Base-by-base conservation (phyloP, 2,888 invertebrate genomes). In the Diabrotica balteata region DNA sequence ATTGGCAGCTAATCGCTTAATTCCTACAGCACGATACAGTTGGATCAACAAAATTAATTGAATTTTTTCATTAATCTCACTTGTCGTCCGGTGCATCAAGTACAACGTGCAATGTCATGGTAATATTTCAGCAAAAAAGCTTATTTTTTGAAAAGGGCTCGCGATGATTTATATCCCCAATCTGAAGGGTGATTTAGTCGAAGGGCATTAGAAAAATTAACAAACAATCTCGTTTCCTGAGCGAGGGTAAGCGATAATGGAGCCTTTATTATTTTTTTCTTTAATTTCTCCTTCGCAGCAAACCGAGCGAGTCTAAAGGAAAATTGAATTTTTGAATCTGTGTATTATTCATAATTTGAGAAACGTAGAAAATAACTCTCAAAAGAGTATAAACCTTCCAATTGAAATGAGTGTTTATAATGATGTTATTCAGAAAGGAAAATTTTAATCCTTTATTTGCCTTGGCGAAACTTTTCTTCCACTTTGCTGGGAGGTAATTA, bases 11-110 rank as follows among this genome's bases (percentile, higher is more conserved):
- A 69, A 69, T 71, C 67, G 62, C 63, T 71, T 65, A 67, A 71
- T 69, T 69, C 67, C 68, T 54, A 32, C 49, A 17, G 59, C 62
- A 32, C 52, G 52, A 65, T 59, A 64, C 59, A 64, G 59, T 71
- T 64, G 63, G 65, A 71, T 69, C 63, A 66, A 60, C 63, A 67
- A 75, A 73, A 76, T 75, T 76, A 76, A 78, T 78, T 77, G 76
- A 76, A 76, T 77, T 78, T 78, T 76, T 76, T 76, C 76, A 77
- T 78, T 76, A 76, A 78, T 78, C 77, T 76, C 68, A 71, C 69
- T 74, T 76, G 77, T 78, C 77, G 72, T 74, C 73, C 70, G 72
- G 71, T 72, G 72, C 73, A 72, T 71, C 73, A 72, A 73, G 72
- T 73, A 66, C 55, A 67, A 69, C 67, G 64, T 61, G 71, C 71